Evolutionary conservation across 2,797 vertebrate genomes (phyloP).

Genomic region (Ispidina lecontei): DNA sequence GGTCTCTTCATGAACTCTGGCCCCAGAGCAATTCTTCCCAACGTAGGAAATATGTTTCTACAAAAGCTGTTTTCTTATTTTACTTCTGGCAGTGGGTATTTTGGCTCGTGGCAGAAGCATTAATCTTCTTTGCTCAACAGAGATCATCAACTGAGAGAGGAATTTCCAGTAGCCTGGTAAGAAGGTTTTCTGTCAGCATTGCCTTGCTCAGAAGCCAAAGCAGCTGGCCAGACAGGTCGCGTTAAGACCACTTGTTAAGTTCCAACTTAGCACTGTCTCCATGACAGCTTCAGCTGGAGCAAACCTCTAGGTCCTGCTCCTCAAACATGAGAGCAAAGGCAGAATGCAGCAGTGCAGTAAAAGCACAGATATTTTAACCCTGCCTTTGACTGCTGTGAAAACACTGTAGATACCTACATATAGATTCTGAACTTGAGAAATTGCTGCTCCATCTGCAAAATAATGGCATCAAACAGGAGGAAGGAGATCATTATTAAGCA

Average conservation of each 20-base stretch:
- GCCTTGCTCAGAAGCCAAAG: conserved; percentile 4
- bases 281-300: neutral
- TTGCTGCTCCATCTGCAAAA: neutral
- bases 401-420: neutral
- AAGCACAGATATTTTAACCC: neutral
- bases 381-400: neutral
- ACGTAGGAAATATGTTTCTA: neutral
- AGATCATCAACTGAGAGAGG: neutral
- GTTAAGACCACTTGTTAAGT: neutral
- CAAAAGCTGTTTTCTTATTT: neutral
- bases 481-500: neutral
- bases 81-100: neutral
- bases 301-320: neutral
- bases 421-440: neutral
- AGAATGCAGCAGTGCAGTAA: neutral
- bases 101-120: neutral
- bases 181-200: neutral
- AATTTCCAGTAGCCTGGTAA: neutral
- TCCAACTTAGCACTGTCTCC: neutral
- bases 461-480: neutral
- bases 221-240: neutral
- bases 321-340: neutral
- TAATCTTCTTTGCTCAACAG: neutral
- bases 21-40: neutral
- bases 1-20: neutral